phyloP scores from a whole-genome alignment of 2,113 vertebrate species.

The Aix galericulata region DNA sequence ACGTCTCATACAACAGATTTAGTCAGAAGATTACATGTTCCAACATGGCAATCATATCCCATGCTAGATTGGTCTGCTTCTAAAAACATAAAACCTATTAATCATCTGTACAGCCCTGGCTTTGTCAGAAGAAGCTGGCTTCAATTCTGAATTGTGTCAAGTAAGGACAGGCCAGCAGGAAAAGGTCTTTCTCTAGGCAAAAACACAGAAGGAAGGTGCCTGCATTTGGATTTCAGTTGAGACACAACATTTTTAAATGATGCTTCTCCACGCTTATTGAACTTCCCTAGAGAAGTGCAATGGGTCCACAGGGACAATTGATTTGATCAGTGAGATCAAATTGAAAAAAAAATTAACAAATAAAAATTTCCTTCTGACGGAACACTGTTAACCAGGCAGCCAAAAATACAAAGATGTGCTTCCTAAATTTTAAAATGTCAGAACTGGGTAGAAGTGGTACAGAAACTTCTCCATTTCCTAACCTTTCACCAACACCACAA shows the following conservation, averaged over 20 bases:
- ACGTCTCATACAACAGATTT: background rate
- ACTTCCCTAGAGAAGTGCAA: background rate
- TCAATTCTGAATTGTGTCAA: background rate
- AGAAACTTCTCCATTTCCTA: background rate
- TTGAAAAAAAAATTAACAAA: background rate
- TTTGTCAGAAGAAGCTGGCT: background rate
- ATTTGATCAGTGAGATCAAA: background rate
- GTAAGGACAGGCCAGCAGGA: background rate
- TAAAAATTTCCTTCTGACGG: background rate
- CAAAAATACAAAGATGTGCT: background rate
- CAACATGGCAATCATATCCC: background rate
- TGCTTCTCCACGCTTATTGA: background rate
- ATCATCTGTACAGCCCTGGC: background rate
- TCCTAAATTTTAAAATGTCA: background rate
- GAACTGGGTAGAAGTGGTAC: background rate
- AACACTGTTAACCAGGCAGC: background rate
- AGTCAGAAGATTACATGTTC: background rate
- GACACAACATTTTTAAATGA: background rate
- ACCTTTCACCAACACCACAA: background rate
- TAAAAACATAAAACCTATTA: background rate
- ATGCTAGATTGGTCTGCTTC: background rate
- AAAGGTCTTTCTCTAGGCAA: background rate
- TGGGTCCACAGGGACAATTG: background rate
- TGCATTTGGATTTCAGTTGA: background rate
- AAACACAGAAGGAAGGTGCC: background rate